Percentiles rank a stretch among this genome's conserved stretches.
Evolutionary conservation across 1,140 invertebrate genomes (phyloP).

Genomic region (Heliconius congener): DNA sequence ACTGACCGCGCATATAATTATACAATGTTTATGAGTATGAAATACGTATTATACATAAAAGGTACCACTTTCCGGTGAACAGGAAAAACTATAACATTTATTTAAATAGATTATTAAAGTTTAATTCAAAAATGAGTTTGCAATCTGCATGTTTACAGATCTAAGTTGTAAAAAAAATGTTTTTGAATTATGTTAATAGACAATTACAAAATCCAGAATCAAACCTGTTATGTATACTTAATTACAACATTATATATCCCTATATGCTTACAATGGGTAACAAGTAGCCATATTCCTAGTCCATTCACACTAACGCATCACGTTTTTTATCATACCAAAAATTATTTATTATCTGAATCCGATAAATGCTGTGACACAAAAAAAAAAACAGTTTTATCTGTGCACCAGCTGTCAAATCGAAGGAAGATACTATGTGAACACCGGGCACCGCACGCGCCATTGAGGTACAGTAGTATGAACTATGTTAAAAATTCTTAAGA

Average conservation of each 20-base stretch:
- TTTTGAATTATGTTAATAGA: no score
- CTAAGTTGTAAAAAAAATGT: no score
- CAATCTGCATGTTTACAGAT: no score
- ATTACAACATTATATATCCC: neutral
- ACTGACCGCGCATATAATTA: constrained; percentile 22
- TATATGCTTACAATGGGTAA: neutral
- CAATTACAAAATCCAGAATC: no score
- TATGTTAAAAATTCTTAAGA: neutral
- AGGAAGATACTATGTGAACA: constrained; percentile 12
- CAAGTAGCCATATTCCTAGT: neutral
- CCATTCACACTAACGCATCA: neutral
- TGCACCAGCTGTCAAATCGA: constrained; percentile 18
- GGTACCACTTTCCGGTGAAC: constrained; percentile 15
- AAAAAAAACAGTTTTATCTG: constrained; percentile 16
- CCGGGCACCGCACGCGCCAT: constrained; percentile 25
- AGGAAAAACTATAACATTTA: neutral
- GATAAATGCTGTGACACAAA: constrained; percentile 2
- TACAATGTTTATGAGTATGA: constrained; percentile 22
- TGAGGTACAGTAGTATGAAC: neutral
- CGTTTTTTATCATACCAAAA: neutral
- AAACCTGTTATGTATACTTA: no score
- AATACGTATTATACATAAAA: constrained; percentile 16
- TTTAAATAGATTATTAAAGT: neutral
- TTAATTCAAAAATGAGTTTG: neutral
- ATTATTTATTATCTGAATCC: neutral